Percentiles rank a stretch among this genome's conserved stretches.
Conservation (phyloP, 1,140 invertebrate species). For the Heliconius himera region DNA sequence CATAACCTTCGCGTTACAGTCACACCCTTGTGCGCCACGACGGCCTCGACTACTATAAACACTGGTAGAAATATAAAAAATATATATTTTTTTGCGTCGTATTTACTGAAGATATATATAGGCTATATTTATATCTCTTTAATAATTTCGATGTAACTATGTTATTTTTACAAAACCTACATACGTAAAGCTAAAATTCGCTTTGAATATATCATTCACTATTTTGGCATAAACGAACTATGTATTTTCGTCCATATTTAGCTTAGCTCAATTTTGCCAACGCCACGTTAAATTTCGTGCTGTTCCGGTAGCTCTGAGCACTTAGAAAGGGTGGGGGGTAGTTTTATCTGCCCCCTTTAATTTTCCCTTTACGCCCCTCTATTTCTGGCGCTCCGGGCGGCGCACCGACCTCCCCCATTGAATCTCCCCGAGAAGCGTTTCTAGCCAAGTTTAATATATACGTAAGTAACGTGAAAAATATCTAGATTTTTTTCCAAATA, state of each 20-base stretch:
- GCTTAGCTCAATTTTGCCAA: neutral
- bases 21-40: too few species aligned
- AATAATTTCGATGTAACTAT: too few species aligned
- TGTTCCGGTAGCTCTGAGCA: constrained; percentile 4
- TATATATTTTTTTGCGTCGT: too few species aligned
- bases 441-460: neutral
- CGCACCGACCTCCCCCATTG: neutral
- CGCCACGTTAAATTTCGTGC: constrained; percentile 5
- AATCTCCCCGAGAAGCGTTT: constrained; percentile 8
- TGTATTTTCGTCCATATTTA: neutral
- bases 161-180: too few species aligned
- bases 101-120: too few species aligned
- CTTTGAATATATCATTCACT: neutral
- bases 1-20: too few species aligned
- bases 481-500: neutral
- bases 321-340: constrained; percentile 2
- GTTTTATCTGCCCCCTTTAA: constrained; percentile 10
- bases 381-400: constrained; percentile 1
- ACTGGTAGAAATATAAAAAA: too few species aligned
- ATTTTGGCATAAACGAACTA: too few species aligned
- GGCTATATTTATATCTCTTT: too few species aligned
- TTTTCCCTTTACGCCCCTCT: constrained; percentile 8
- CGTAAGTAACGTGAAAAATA: neutral
- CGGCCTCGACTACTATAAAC: too few species aligned
- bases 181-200: neutral